phyloP scores from a whole-genome alignment of 2,113 vertebrate genomes.

The Corythornis cristatus region DNA sequence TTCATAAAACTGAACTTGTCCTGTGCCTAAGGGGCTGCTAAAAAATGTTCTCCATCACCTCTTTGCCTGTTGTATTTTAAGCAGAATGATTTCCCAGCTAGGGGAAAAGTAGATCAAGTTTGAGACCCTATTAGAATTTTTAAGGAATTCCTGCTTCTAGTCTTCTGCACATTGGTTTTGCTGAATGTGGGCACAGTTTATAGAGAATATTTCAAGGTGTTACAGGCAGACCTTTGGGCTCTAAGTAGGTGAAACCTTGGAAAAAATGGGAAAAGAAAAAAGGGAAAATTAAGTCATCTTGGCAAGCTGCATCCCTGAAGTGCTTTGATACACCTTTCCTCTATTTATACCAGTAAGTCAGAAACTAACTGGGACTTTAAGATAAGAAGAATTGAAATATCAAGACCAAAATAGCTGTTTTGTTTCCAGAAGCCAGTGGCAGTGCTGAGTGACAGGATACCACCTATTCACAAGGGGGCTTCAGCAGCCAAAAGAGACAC shows the following conservation, averaged over 20 bases:
- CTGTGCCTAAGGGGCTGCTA: neutral
- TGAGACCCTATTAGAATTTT: constrained; percentile 69
- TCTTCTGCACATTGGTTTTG: constrained; percentile 50
- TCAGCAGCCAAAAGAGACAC: neutral
- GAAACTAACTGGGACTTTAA: neutral
- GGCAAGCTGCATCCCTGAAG: neutral
- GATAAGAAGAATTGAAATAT: neutral
- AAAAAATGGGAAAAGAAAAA: constrained; percentile 4
- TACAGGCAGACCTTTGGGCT: constrained; percentile 28
- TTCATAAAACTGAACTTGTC: neutral
- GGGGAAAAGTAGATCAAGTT: constrained; percentile 56
- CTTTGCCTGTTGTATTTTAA: constrained; percentile 20
- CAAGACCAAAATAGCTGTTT: neutral
- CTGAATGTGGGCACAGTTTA: constrained; percentile 22
- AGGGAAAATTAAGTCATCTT: neutral
- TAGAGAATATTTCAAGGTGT: constrained; percentile 5
- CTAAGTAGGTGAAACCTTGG: neutral
- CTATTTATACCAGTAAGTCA: neutral
- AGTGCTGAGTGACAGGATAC: neutral
- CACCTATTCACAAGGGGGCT: rapidly evolving
- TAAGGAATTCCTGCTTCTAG: constrained; percentile 47
- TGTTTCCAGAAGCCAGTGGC: neutral
- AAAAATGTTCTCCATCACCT: neutral
- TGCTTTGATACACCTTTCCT: neutral
- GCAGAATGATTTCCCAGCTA: constrained; percentile 58